Evolutionary conservation across 2,797 vertebrate genomes (phyloP).

Genomic region (Gymnopithys bicolor): DNA sequence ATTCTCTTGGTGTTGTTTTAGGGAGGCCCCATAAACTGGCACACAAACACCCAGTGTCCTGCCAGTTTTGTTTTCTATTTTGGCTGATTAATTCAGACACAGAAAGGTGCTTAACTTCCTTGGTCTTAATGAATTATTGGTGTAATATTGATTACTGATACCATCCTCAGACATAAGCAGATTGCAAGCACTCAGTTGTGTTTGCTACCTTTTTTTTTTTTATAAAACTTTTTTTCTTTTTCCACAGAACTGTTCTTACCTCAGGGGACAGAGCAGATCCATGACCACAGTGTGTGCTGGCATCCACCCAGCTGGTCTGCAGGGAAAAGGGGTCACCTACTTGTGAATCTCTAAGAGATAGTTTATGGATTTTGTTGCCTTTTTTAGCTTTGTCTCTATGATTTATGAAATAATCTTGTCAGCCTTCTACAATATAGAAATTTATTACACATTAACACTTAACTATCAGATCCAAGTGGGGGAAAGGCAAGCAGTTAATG

Average conservation of each 20-base stretch:
- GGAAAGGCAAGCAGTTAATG: constrained; percentile 11
- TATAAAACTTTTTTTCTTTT: background rate
- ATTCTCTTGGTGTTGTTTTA: constrained; percentile 36
- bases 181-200: background rate
- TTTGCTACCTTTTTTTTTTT: background rate
- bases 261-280: background rate
- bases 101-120: background rate
- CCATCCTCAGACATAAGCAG: background rate
- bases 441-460: constrained; percentile 35
- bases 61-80: constrained; percentile 44
- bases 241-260: background rate
- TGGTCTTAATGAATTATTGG: background rate
- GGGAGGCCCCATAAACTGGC: background rate
- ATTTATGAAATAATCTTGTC: constrained; percentile 48
- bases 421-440: constrained; percentile 10
- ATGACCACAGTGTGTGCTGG: rapidly evolving
- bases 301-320: background rate
- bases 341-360: background rate
- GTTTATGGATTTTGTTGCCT: background rate
- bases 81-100: constrained; percentile 9
- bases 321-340: background rate
- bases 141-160: background rate
- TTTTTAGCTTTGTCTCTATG: constrained; percentile 35
- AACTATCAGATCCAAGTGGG: constrained; percentile 36
- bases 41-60: constrained; percentile 8